A percentile compares a stretch with the other conserved stretches of the same genome.
phyloP scores from a whole-genome alignment of 2,113 vertebrate genomes.

The Haliaeetus leucogaster region DNA sequence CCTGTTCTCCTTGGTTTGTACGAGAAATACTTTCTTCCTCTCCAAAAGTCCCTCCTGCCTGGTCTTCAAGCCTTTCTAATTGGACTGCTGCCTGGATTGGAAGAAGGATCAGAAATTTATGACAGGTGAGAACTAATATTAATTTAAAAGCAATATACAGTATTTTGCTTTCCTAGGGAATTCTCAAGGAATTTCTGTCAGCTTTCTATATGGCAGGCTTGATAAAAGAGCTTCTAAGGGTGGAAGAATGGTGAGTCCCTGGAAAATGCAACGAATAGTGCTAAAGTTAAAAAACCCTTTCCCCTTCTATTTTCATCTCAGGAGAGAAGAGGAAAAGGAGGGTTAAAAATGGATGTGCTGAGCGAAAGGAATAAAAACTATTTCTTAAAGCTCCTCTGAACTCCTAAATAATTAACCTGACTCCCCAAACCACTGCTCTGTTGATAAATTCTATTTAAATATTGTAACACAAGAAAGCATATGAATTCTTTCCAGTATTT shows the following conservation, averaged over 20 bases:
- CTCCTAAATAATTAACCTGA: background rate
- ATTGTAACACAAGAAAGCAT: background rate
- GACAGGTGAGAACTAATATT: slow-evolving; percentile 80
- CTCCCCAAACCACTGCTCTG: background rate
- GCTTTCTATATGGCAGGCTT: background rate
- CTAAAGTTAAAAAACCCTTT: background rate
- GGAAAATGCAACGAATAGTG: background rate
- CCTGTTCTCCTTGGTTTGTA: slow-evolving; percentile 89
- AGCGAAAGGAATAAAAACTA: background rate
- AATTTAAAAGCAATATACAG: background rate
- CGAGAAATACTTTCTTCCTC: slow-evolving; percentile 94
- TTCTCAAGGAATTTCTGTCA: background rate
- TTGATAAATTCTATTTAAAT: background rate
- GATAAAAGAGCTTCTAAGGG: background rate
- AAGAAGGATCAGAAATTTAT: slow-evolving; percentile 94
- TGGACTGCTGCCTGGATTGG: slow-evolving; percentile 91
- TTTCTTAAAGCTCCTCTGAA: background rate
- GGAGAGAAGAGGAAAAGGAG: background rate
- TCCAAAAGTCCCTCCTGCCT: slow-evolving; percentile 90
- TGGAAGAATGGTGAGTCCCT: background rate
- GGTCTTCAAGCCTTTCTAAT: slow-evolving; percentile 94
- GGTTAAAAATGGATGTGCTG: background rate
- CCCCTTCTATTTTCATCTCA: background rate
- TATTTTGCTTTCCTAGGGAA: background rate
- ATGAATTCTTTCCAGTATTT: background rate